These are phyloP conservation scores for Apocrypta bakeri DNA, from an alignment of 1,140 invertebrate genomes.

Conservation along the genomic window DNA sequence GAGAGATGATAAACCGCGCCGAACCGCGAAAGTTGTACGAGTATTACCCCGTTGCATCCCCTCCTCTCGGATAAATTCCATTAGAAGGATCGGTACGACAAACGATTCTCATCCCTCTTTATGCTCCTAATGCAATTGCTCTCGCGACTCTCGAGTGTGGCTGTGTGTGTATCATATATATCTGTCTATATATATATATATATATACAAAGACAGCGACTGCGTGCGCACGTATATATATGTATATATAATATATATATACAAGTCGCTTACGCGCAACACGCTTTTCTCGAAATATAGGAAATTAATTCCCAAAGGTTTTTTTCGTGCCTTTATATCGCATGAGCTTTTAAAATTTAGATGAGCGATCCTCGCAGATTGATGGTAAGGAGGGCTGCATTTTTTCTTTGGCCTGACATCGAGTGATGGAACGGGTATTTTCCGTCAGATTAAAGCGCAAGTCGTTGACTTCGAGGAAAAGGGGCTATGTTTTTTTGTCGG, in stretches of 20 bases:
- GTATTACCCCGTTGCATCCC: background rate
- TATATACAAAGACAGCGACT: background rate
- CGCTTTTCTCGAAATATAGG: background rate
- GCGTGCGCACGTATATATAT: background rate
- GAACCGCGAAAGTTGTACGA: background rate
- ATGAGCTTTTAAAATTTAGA: background rate
- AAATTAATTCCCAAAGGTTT: background rate
- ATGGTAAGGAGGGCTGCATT: no score
- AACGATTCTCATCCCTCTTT: background rate
- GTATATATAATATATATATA: background rate
- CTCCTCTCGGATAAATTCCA: background rate
- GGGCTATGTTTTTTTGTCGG: background rate
- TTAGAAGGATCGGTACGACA: background rate
- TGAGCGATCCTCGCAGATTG: background rate
- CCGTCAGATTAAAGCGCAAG: background rate
- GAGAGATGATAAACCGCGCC: background rate
- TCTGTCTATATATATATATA: background rate
- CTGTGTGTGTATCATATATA: background rate
- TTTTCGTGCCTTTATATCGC: background rate
- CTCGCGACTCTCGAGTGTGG: background rate
- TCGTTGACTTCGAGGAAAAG: background rate
- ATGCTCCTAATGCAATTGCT: background rate
- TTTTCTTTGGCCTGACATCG: background rate
- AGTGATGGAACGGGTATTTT: background rate
- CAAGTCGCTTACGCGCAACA: background rate